Conservation (phyloP, 2,113 vertebrate genomes). For the Chroicocephalus ridibundus region DNA sequence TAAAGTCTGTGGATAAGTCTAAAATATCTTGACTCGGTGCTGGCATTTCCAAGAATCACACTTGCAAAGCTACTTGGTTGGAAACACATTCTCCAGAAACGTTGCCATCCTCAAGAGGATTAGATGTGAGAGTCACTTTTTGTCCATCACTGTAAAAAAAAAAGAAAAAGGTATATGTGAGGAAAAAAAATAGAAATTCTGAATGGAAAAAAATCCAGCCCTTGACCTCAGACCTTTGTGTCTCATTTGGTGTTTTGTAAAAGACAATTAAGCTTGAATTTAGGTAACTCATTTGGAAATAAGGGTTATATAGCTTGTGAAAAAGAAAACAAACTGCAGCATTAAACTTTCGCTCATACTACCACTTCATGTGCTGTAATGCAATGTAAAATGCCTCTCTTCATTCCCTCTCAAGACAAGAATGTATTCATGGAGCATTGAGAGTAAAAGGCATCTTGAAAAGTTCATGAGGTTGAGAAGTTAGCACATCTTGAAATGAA, state of each 20-base stretch:
- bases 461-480: not conserved
- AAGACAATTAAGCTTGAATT: not conserved
- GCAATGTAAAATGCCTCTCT: not conserved
- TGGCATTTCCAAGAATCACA: not conserved
- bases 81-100: not conserved
- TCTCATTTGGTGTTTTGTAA: not conserved
- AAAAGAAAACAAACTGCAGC: not conserved
- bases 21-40: not conserved
- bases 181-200: not conserved
- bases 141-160: not conserved
- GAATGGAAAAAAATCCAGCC: not conserved
- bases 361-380: not conserved
- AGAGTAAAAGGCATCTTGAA: not conserved
- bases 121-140: not conserved
- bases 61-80: not conserved
- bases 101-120: not conserved
- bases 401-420: not conserved
- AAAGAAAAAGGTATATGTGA: not conserved
- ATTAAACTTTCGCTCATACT: not conserved
- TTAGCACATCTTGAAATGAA: not conserved
- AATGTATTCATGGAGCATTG: not conserved
- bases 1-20: not conserved
- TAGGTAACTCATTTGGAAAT: not conserved
- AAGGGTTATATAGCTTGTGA: not conserved
- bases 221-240: not conserved